Percentiles rank a stretch among this genome's conserved stretches.
These are phyloP conservation scores for Catharus ustulatus DNA, from an alignment of 2,797 vertebrate genomes.

Conservation along the genomic window DNA sequence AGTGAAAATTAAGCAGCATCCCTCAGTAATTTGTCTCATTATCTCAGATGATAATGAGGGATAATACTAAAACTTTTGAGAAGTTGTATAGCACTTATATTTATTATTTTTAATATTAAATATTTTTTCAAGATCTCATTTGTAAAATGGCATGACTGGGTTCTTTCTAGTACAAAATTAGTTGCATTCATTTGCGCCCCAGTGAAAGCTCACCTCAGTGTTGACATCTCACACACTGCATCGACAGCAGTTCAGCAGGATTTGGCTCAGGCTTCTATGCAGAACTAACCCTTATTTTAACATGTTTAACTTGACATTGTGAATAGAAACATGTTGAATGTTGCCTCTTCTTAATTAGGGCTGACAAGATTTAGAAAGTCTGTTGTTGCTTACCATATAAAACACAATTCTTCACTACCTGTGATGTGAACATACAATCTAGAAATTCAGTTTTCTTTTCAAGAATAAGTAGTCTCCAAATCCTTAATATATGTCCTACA, in stretches of 20 bases:
- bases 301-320: background rate
- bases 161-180: background rate
- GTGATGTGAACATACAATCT: background rate
- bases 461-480: slow-evolving; percentile 42
- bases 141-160: background rate
- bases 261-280: background rate
- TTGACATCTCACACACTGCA: background rate
- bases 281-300: background rate
- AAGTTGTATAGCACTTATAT: background rate
- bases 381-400: background rate
- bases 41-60: background rate
- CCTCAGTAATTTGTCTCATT: background rate
- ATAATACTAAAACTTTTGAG: background rate
- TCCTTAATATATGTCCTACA: background rate
- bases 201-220: background rate
- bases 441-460: slow-evolving; percentile 36
- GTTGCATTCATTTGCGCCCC: background rate
- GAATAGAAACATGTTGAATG: background rate
- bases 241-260: background rate
- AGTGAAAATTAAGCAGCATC: background rate
- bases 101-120: background rate
- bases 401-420: background rate
- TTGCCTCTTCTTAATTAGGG: background rate
- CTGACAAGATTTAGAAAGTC: background rate
- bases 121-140: background rate